These are phyloP conservation scores for Lypha dubia DNA, from an alignment of 2,888 invertebrate species.

Conservation along the genomic window DNA sequence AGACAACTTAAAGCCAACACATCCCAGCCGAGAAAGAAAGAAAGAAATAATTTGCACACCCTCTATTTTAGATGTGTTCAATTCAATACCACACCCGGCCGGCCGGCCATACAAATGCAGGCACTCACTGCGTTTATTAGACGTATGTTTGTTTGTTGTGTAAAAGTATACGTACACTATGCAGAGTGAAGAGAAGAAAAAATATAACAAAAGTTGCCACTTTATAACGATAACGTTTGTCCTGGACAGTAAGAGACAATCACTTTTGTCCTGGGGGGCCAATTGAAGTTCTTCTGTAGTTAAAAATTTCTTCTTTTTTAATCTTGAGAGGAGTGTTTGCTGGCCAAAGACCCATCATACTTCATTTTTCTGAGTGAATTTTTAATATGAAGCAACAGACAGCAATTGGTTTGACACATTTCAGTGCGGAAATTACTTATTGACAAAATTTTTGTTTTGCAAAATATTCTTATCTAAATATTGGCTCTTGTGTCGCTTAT, in stretches of 20 bases:
- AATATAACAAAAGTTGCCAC: conserved; percentile 38
- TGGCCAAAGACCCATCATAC: too few relatives aligned
- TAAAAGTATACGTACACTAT: neutral
- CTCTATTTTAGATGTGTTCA: conserved; percentile 26
- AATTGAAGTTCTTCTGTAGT: too few relatives aligned
- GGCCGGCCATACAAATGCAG: neutral
- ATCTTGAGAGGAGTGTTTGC: too few relatives aligned
- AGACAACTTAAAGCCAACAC: conserved; percentile 68
- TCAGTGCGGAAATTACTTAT: too few relatives aligned
- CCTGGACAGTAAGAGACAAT: neutral
- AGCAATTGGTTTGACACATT: too few relatives aligned
- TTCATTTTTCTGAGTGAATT: too few relatives aligned
- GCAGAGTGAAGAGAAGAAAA: neutral
- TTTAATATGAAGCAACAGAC: too few relatives aligned
- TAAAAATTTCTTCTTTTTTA: too few relatives aligned
- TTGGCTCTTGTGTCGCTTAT: too few relatives aligned
- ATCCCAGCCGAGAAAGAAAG: conserved; percentile 50
- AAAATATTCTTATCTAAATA: too few relatives aligned
- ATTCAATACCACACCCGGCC: conserved; percentile 17
- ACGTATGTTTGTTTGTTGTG: conserved; percentile 34
- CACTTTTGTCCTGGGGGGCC: neutral
- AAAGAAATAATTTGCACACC: conserved; percentile 16
- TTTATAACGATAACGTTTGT: conserved; percentile 27
- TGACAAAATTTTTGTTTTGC: too few relatives aligned
- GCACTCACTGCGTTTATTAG: conserved; percentile 42